Base-by-base conservation (phyloP, 2,888 invertebrate species). In the Napeogenes inachia region DNA sequence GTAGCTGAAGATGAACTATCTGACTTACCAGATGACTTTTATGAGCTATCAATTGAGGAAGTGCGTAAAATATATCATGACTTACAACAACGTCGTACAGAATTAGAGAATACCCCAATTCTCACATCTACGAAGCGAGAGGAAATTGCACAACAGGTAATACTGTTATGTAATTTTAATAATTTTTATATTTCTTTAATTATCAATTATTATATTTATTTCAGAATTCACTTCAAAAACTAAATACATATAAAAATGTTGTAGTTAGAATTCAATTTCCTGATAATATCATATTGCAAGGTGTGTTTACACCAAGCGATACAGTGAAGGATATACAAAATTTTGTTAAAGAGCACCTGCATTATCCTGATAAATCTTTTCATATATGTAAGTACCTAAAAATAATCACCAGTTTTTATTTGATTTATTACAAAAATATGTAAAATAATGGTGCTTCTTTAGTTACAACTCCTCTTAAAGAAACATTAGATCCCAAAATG, bases 231-330 rank as follows among this genome's bases (percentile, higher is more conserved):
- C 67, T 77, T 66, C 77, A 80, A 58, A 92, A 92, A 74, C 82
- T 95, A 42, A 92, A 93, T 60, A 92, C 92, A 69, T 97, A 97
- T 83, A 94, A 94, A 73, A 92, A 93, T 76, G 94, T 94, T 56
- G 93, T 97, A 10, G 94, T 98, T 55, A 91, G 98, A 61, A 89
- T 98, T 67, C 95, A 96, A 77, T 98, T 98, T 82, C 97, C 97
- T 3, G 95, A 97, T 84, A 93, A 94, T 59, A 91, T 94, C 54
- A 95, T 98, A 50, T 89, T 98, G 33, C 98, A 98, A 85, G 98
- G 95, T 12, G 92, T 95, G 50, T 98, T 98, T 77, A 90, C 91
- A 68, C 95, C 97, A 2, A 88, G 92, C 12, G 95, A 98, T 79
- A 94, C 93, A 4, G 91, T 98, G 45, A 85, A 91, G 71, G 91